Percentiles rank a stretch among this genome's conserved stretches.
Evolutionary conservation across 2,888 invertebrate species (phyloP).

Genomic region (Philereme transversata): DNA sequence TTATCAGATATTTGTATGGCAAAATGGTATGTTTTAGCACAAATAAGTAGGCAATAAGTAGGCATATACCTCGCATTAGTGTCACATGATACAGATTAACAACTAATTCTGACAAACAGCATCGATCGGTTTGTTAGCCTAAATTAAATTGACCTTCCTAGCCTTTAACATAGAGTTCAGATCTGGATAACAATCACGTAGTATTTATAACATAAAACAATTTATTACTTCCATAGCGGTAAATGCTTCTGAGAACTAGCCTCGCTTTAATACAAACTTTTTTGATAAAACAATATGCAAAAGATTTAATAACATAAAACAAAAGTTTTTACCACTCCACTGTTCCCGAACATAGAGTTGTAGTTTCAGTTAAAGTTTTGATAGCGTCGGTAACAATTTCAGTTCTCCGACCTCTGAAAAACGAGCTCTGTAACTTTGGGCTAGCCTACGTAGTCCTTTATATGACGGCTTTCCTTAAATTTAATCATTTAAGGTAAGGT

Average conservation of each 20-base stretch:
- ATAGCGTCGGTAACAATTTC: conserved; percentile 27
- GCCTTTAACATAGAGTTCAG: background rate
- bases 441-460: conserved; percentile 2
- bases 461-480: too few species aligned
- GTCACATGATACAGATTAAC: background rate
- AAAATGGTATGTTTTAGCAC: background rate
- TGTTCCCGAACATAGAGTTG: conserved; percentile 19
- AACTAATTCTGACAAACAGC: background rate
- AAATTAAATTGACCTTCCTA: background rate
- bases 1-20: too few species aligned
- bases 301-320: conserved; percentile 24
- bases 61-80: background rate
- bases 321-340: conserved; percentile 19
- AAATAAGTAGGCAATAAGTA: background rate
- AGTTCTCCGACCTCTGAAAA: conserved; percentile 24
- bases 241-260: background rate
- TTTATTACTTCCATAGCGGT: background rate
- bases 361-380: conserved; percentile 31
- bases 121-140: background rate
- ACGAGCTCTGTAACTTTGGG: conserved; percentile 13
- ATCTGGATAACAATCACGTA: background rate
- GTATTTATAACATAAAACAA: background rate
- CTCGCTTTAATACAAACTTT: conserved; percentile 9
- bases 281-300: conserved; percentile 13
- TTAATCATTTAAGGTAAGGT: too few species aligned